phyloP scores from a whole-genome alignment of 2,888 invertebrate species.

The Drosophila anomalata region DNA sequence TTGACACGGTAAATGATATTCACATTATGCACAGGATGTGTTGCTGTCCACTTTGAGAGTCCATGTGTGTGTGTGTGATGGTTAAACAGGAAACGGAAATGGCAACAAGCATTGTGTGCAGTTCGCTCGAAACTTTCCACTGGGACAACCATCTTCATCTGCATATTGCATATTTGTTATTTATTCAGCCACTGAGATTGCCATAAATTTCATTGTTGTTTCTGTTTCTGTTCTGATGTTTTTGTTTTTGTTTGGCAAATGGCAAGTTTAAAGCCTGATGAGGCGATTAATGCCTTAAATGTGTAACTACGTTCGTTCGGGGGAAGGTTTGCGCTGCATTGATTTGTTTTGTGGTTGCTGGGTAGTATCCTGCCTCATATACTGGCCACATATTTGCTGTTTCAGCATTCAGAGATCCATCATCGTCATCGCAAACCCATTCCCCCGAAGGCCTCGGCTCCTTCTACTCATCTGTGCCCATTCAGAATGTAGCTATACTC shows the following conservation, averaged over 20 bases:
- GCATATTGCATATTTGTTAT: conserved; percentile 47
- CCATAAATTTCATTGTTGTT: conserved; percentile 32
- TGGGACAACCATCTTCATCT: conserved; percentile 41
- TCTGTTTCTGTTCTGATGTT: conserved; percentile 24
- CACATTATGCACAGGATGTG: conserved; percentile 74
- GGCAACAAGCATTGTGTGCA: conserved; percentile 71
- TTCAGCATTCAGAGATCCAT: conserved; percentile 56
- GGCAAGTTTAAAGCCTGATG: conserved; percentile 34
- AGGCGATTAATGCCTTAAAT: conserved; percentile 38
- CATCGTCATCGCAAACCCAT: conserved; percentile 36
- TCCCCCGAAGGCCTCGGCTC: conserved; percentile 18
- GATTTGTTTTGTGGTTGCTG: conserved; percentile 14
- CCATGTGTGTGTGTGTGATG: conserved; percentile 24
- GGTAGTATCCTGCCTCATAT: conserved; percentile 9
- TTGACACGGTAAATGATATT: conserved; percentile 76
- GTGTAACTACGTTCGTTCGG: conserved; percentile 9
- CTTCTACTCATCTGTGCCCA: conserved; percentile 51
- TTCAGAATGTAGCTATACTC: conserved; percentile 75
- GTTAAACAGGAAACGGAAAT: conserved; percentile 75
- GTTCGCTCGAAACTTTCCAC: conserved; percentile 31
- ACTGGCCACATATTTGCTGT: conserved; percentile 55
- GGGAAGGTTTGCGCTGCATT: conserved; percentile 4
- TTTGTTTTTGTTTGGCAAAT: conserved; percentile 29
- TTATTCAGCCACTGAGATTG: conserved; percentile 50
- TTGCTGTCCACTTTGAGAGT: conserved; percentile 45